Evolutionary conservation across 2,888 invertebrate genomes (phyloP).

Genomic region (Tridacna gigas): DNA sequence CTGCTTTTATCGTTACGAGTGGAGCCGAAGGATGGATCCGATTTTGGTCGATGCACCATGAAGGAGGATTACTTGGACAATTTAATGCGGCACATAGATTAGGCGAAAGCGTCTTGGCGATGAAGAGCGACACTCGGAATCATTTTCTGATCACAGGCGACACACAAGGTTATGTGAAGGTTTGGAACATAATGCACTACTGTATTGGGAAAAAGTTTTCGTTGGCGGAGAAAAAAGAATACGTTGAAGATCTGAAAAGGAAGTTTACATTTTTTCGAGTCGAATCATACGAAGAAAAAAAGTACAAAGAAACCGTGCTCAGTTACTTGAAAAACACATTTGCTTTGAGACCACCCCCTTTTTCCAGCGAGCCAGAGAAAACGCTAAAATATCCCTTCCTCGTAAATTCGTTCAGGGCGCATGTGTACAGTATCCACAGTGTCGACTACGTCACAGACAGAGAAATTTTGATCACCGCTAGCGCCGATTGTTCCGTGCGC

Average conservation of each 20-base stretch:
- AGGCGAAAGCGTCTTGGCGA: conserved; percentile 87
- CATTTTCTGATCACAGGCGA: conserved; percentile 87
- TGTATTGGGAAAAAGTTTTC: conserved; percentile 85
- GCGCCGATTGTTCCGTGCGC: conserved; percentile 89
- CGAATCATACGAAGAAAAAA: conserved; percentile 53
- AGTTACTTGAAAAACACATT: conserved; percentile 52
- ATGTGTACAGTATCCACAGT: conserved; percentile 89
- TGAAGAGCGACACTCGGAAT: conserved; percentile 90
- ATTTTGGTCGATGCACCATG: conserved; percentile 92
- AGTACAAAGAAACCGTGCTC: conserved; percentile 40
- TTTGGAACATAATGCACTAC: conserved; percentile 91
- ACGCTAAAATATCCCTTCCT: conserved; percentile 76
- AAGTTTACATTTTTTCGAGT: conserved; percentile 72
- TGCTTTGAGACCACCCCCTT: conserved; percentile 70
- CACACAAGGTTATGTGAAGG: conserved; percentile 91
- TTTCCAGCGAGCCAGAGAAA: conserved; percentile 67
- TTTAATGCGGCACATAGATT: conserved; percentile 90
- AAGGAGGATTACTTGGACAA: conserved; percentile 89
- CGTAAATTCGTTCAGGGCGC: conserved; percentile 87
- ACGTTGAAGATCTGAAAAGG: conserved; percentile 59
- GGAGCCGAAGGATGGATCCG: conserved; percentile 91
- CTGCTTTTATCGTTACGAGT: conserved; percentile 90
- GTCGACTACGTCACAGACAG: conserved; percentile 89
- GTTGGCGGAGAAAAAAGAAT: conserved; percentile 43
- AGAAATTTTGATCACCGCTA: conserved; percentile 89